phyloP scores from a whole-genome alignment of 1,140 invertebrate species.

The Berghia stephanieae region DNA sequence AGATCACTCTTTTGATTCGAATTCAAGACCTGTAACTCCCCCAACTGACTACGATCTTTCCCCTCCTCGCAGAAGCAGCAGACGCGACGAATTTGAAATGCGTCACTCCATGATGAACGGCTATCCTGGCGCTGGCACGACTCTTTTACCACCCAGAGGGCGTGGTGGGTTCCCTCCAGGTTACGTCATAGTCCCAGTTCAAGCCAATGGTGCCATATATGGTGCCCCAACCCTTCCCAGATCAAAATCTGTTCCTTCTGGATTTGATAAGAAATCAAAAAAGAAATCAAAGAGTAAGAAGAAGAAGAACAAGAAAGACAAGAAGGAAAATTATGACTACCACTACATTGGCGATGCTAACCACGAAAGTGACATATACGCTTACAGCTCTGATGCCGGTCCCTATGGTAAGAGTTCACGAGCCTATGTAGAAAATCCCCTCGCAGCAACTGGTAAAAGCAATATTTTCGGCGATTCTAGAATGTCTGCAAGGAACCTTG shows the following conservation, averaged over 20 bases:
- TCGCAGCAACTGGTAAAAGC: too few species aligned
- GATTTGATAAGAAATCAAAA: constrained; percentile 45
- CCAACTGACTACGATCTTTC: constrained; percentile 53
- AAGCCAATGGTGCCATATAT: not conserved
- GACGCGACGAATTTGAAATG: constrained; percentile 50
- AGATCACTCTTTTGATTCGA: constrained; percentile 40
- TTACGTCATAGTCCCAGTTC: not conserved
- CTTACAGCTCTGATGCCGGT: too few species aligned
- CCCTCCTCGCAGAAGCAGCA: constrained; percentile 39
- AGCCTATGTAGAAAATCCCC: too few species aligned
- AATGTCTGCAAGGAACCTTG: too few species aligned
- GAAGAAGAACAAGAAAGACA: constrained; percentile 32
- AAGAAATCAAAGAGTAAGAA: constrained; percentile 45
- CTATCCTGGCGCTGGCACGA: not conserved
- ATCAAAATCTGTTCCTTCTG: constrained; percentile 47
- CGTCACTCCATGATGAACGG: constrained; percentile 25
- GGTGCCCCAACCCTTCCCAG: constrained; percentile 36
- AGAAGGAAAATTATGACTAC: too few species aligned
- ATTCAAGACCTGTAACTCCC: constrained; percentile 50
- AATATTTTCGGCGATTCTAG: too few species aligned
- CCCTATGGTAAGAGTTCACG: too few species aligned
- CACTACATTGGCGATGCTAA: too few species aligned
- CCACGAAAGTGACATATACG: too few species aligned
- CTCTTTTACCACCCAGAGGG: constrained; percentile 8
- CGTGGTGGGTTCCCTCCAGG: too few species aligned